A percentile compares a stretch with the other conserved stretches of the same genome.
phyloP scores from a whole-genome alignment of 2,113 vertebrate species.

The Ardeotis arabs region DNA sequence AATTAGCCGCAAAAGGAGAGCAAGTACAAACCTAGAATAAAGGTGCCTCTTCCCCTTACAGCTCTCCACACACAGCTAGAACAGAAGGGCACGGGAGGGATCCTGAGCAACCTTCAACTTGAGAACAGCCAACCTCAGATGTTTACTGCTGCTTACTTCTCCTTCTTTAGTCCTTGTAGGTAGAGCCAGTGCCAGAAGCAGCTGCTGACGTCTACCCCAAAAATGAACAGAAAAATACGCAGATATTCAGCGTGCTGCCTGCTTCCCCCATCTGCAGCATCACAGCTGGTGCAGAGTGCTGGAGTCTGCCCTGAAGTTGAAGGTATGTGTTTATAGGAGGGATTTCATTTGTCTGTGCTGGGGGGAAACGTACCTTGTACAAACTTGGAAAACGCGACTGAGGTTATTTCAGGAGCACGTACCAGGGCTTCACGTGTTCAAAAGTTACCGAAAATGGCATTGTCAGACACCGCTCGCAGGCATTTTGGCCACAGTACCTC shows the following conservation, averaged over 20 bases:
- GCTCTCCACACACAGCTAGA: not conserved
- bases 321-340: constrained; percentile 30
- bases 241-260: not conserved
- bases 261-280: not conserved
- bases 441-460: constrained; percentile 37
- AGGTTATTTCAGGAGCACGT: not conserved
- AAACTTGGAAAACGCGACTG: not conserved
- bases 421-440: not conserved
- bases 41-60: not conserved
- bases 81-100: not conserved
- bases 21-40: not conserved
- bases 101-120: not conserved
- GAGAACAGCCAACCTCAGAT: not conserved
- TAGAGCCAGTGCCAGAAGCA: not conserved
- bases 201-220: not conserved
- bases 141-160: not conserved
- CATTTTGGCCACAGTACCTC: not conserved
- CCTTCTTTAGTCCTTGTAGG: not conserved
- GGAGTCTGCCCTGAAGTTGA: not conserved
- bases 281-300: not conserved
- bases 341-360: not conserved
- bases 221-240: not conserved
- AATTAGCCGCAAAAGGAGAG: not conserved
- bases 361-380: not conserved
- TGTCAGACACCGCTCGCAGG: not conserved